Evolutionary conservation across 2,888 invertebrate genomes (phyloP).

Genomic region (Nemurella pictetii): DNA sequence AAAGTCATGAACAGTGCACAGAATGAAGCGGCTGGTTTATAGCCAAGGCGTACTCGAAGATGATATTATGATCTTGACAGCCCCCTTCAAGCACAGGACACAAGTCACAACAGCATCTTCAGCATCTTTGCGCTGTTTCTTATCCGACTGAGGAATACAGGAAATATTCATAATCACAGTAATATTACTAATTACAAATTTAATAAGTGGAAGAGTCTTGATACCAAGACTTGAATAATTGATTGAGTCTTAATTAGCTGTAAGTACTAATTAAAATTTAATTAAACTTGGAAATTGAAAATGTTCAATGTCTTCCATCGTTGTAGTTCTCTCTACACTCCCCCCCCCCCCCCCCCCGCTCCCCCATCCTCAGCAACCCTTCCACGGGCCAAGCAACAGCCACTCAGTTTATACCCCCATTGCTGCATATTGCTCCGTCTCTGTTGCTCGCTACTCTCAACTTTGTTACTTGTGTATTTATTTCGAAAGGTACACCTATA

Average conservation of each 20-base stretch:
- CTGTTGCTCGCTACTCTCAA: background rate
- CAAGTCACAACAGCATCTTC: background rate
- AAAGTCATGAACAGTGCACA: no score
- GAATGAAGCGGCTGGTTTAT: background rate
- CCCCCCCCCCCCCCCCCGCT: background rate
- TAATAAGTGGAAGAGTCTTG: slow-evolving; percentile 40
- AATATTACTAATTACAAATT: slow-evolving; percentile 42
- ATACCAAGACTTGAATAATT: slow-evolving; percentile 43
- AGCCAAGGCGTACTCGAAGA: background rate
- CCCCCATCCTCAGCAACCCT: no score
- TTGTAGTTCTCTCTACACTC: slow-evolving; percentile 28
- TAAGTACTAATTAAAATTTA: slow-evolving; percentile 45
- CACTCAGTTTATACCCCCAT: background rate
- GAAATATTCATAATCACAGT: slow-evolving; percentile 32
- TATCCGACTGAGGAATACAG: background rate
- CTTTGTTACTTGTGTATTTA: slow-evolving; percentile 26
- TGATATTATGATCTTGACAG: background rate
- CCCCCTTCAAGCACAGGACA: background rate
- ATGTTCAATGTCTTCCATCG: slow-evolving; percentile 39
- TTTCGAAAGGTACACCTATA: slow-evolving; percentile 1
- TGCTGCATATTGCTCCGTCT: background rate
- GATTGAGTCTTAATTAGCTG: slow-evolving; percentile 45
- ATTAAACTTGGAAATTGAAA: slow-evolving; percentile 44
- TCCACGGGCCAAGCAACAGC: no score
- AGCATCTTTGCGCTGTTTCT: background rate